These are phyloP conservation scores for Ranitomeya variabilis DNA, from an alignment of 2,113 vertebrate species.

Conservation along the genomic window DNA sequence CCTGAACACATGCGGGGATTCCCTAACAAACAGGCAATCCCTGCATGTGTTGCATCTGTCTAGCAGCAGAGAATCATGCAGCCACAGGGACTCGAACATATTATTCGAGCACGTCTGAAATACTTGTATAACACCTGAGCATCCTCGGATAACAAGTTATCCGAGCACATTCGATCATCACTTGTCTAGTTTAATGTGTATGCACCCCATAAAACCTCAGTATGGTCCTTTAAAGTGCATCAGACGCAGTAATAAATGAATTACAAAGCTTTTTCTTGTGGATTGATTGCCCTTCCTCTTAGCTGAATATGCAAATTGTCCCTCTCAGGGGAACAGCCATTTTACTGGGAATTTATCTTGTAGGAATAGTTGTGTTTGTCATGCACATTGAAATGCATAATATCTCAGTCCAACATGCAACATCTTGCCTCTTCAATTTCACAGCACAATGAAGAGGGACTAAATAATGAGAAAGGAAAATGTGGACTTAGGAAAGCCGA, in stretches of 20 bases:
- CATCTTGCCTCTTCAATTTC: not conserved
- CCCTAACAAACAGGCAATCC: no score
- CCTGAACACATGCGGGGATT: no score
- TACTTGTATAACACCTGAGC: no score
- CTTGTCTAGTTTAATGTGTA: no score
- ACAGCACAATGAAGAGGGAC: not conserved
- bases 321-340: not conserved
- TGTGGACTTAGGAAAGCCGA: no score
- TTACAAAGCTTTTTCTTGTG: slow-evolving; percentile 1
- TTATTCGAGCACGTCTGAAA: no score
- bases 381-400: slow-evolving; percentile 7
- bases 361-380: slow-evolving; percentile 25
- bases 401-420: not conserved
- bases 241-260: not conserved
- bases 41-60: no score
- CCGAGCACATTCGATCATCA: no score
- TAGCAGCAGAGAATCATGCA: no score
- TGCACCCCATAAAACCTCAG: not conserved
- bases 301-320: slow-evolving; percentile 5
- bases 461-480: not conserved
- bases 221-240: not conserved
- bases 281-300: not conserved
- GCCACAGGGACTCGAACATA: no score
- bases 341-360: not conserved
- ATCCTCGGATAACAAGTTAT: no score